Conservation (phyloP, 2,797 vertebrate species). For the Mormyrus proboscirostris region DNA sequence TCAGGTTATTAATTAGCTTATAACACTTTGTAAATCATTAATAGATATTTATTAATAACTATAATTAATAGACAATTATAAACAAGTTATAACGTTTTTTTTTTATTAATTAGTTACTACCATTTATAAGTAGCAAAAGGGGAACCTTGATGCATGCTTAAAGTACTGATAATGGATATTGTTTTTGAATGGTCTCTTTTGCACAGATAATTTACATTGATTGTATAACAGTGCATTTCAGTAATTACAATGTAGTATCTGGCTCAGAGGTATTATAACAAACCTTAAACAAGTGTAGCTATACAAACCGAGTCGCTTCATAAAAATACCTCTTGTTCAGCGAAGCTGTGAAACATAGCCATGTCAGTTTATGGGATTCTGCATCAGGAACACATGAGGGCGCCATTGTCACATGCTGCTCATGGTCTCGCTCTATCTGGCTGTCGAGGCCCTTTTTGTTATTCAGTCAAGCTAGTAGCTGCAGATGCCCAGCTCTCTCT, state of each 20-base stretch:
- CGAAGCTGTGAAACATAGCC: neutral
- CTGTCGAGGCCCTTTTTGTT: neutral
- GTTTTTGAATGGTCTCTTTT: neutral
- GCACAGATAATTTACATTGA: neutral
- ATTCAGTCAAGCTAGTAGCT: neutral
- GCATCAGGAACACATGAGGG: neutral
- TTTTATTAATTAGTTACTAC: neutral
- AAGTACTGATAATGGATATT: neutral
- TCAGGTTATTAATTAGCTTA: neutral
- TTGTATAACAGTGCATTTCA: neutral
- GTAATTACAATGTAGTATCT: neutral
- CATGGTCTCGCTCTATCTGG: neutral
- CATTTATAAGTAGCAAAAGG: neutral
- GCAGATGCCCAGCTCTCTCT: neutral
- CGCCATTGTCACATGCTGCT: neutral
- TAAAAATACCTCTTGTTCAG: neutral
- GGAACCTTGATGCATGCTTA: neutral
- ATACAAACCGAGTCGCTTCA: neutral
- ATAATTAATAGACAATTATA: neutral
- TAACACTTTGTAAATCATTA: neutral
- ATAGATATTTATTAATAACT: neutral
- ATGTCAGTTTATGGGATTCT: neutral
- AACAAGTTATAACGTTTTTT: neutral
- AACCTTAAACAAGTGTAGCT: neutral
- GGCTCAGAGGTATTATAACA: neutral